Base-by-base conservation (phyloP, 2,113 vertebrate genomes). In the Corythoichthys haematopterus region DNA sequence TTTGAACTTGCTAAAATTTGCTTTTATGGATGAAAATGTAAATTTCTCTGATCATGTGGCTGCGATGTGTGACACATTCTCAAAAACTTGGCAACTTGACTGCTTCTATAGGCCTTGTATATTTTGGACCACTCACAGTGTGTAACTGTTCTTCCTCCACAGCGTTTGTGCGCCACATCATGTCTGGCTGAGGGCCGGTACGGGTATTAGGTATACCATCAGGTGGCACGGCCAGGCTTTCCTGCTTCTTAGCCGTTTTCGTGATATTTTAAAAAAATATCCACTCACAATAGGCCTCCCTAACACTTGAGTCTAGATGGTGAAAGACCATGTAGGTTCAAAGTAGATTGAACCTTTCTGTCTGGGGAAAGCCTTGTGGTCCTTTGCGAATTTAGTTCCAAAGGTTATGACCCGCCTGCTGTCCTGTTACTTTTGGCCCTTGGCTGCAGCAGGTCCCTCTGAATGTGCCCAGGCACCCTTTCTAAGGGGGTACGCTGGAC, bases 151-250 rank as follows among this genome's bases (percentile, higher is more conserved):
- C 76, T 85, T 89, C 84, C 77, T 90, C 80, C 72, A 74, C 89
- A 91, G 90, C 73, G 62, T 91, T 92, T 78, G 91, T 91, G 74
- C 90, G 85, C 68, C 89, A 89, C 85, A 88, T 91, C 90, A 81
- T 92, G 88, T 90, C 89, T 74, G 90, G 87, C 88, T 91, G 89
- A 91, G 77, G 79, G 86, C 82, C 60, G 83, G 87, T 88, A 85
- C 71, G 76, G 83, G 85, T 81, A 70, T 78, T 81, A 52, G 87
- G 83, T 89, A 80, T 85, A 84, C 72, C 37, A 63, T 72, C 68
- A 85, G 78, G 78, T 57, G 48, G 72, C 64, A 77, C 77, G 72
- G 68, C 82, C 81, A 87, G 84, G 84, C 81, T 84, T 77, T 86
- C 71, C 76, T 79, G 66, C 80, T 48, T 69, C 78, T 64, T 65